Evolutionary conservation across 2,797 vertebrate genomes (phyloP).

Genomic region (Silurus lanzhouensis): DNA sequence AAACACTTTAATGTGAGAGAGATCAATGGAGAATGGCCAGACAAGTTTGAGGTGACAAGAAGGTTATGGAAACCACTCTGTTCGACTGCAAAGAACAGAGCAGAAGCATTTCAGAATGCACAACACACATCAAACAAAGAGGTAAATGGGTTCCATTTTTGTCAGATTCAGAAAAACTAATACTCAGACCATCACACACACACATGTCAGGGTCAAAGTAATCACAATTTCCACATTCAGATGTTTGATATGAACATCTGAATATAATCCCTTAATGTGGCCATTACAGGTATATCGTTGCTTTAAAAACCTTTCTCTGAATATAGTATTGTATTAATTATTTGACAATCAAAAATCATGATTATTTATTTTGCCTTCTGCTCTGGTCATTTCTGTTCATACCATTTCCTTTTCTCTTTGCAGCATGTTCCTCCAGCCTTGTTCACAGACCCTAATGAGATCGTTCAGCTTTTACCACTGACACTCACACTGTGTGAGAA

Average conservation of each 20-base stretch:
- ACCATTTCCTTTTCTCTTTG: neutral
- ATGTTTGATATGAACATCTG: neutral
- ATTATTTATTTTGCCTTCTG: neutral
- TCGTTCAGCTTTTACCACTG: slow-evolving; percentile 87
- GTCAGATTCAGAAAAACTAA: neutral
- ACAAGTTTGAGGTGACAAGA: neutral
- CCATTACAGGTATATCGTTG: neutral
- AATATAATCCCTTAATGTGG: too few relatives aligned
- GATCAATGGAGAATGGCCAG: neutral
- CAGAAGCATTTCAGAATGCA: neutral
- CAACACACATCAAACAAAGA: neutral
- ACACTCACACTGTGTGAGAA: slow-evolving; percentile 88
- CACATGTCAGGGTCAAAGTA: neutral
- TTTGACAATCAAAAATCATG: neutral
- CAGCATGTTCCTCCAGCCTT: slow-evolving; percentile 85
- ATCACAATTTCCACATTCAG: neutral
- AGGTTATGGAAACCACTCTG: neutral
- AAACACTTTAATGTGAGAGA: neutral
- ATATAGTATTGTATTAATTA: neutral
- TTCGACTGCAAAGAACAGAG: neutral
- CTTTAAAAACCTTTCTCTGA: neutral
- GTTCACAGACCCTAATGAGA: slow-evolving; percentile 94
- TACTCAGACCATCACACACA: neutral
- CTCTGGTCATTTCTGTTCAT: neutral
- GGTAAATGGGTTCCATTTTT: neutral